These are phyloP conservation scores for Enteromius paludinosus DNA, from an alignment of 2,797 vertebrate genomes.

Conservation along the genomic window DNA sequence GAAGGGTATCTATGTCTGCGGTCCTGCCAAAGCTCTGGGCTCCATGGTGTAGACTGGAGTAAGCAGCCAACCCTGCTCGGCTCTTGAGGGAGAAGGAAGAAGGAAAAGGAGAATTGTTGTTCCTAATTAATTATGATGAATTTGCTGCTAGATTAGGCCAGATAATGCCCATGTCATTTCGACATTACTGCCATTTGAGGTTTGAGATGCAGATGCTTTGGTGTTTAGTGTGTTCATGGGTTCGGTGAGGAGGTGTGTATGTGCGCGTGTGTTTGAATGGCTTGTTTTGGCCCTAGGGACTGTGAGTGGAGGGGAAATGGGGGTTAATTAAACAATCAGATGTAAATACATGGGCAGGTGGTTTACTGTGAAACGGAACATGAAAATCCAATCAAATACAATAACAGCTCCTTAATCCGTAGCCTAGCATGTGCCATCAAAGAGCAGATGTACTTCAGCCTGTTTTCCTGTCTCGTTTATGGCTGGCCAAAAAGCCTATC, in stretches of 20 bases:
- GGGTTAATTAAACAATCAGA: conserved; percentile 75
- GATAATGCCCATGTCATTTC: conserved; percentile 79
- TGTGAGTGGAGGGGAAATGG: conserved; percentile 66
- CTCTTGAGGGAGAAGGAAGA: conserved; percentile 62
- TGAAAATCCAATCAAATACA: conserved; percentile 59
- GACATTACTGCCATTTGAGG: conserved; percentile 70
- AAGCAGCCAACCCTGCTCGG: conserved; percentile 47
- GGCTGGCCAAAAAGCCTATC: conserved; percentile 40
- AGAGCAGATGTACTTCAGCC: conserved; percentile 25
- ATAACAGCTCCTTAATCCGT: conserved; percentile 46
- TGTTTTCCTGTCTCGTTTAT: background rate
- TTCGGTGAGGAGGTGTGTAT: conserved; percentile 24
- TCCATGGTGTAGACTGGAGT: conserved; percentile 27
- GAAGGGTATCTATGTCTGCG: conserved; percentile 11
- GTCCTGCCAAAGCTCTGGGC: conserved; percentile 33
- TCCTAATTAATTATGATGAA: conserved; percentile 74
- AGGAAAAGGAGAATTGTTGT: conserved; percentile 66
- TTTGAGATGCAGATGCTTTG: conserved; percentile 59
- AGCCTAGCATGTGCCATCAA: conserved; percentile 33
- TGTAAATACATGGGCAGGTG: conserved; percentile 66
- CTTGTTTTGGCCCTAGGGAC: conserved; percentile 66
- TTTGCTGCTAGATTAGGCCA: conserved; percentile 77
- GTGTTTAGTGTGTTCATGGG: conserved; percentile 29
- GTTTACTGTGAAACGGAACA: conserved; percentile 65
- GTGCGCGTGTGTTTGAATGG: conserved; percentile 44